phyloP scores from a whole-genome alignment of 2,797 vertebrate species.

The Gobionotothen gibberifrons region DNA sequence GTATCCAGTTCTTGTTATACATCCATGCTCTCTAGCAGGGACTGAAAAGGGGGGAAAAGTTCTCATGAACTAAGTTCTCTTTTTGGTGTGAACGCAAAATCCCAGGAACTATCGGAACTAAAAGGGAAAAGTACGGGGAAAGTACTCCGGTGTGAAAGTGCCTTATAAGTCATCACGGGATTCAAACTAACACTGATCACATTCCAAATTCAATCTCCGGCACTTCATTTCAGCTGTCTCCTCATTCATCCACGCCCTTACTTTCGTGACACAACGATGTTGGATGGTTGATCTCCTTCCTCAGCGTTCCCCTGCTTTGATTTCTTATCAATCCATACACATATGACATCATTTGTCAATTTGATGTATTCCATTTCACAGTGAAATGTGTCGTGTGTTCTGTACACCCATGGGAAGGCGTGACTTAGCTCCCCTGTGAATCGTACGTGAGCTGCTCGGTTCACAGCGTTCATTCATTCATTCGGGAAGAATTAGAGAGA shows the following conservation, averaged over 20 bases:
- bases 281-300: constrained; percentile 26
- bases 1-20: no score
- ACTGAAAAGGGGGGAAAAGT: no score
- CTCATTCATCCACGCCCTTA: constrained; percentile 31
- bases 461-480: not conserved
- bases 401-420: constrained; percentile 20
- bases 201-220: constrained; percentile 24
- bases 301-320: constrained; percentile 43
- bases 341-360: constrained; percentile 51
- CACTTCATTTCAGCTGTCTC: constrained; percentile 24
- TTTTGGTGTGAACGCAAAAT: no score
- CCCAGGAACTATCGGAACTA: no score
- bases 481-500: constrained; percentile 10
- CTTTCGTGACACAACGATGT: constrained; percentile 32
- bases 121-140: no score
- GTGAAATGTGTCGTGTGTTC: constrained; percentile 21
- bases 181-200: constrained; percentile 17
- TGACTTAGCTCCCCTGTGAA: constrained; percentile 4
- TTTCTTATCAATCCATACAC: constrained; percentile 60
- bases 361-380: constrained; percentile 35
- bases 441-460: constrained; percentile 28
- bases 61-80: no score
- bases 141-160: no score
- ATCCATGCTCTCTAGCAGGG: no score
- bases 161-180: constrained; percentile 1